phyloP scores from a whole-genome alignment of 2,113 vertebrate genomes.

The Nannospalax galili region DNA sequence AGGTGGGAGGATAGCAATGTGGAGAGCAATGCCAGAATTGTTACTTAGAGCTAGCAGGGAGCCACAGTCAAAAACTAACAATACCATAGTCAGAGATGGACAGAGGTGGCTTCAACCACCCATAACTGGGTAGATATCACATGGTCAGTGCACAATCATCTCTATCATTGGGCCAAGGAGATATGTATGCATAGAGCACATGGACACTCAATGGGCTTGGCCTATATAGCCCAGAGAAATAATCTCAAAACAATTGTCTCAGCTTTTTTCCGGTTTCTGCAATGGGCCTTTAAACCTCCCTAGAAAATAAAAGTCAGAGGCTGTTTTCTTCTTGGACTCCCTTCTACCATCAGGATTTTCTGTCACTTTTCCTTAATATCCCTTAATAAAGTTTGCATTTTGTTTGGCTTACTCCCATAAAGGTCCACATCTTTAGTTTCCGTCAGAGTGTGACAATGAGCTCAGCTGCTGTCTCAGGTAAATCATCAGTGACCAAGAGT shows the following conservation, averaged over 20 bases:
- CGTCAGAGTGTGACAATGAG: not conserved
- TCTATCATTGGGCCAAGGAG: not conserved
- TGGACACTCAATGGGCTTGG: too few species aligned
- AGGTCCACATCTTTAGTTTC: not conserved
- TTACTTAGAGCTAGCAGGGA: not conserved
- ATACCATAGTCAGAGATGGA: not conserved
- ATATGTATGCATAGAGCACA: too few species aligned
- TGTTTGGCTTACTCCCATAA: not conserved
- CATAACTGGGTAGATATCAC: not conserved
- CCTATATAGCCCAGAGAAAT: not conserved
- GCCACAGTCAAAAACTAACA: not conserved
- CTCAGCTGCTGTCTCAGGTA: not conserved
- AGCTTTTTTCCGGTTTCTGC: not conserved
- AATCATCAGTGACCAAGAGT: not conserved
- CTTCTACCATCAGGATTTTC: too few species aligned
- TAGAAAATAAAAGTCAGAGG: not conserved
- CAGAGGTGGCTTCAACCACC: not conserved
- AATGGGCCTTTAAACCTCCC: not conserved
- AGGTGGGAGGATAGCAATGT: rapidly evolving
- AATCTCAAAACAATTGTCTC: not conserved
- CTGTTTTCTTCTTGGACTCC: too few species aligned
- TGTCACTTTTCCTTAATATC: not conserved
- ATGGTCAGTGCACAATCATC: not conserved
- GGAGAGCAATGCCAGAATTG: not conserved
- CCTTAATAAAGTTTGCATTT: not conserved